Evolutionary conservation across 2,113 vertebrate genomes (phyloP).

Genomic region (Tyrannus savana): DNA sequence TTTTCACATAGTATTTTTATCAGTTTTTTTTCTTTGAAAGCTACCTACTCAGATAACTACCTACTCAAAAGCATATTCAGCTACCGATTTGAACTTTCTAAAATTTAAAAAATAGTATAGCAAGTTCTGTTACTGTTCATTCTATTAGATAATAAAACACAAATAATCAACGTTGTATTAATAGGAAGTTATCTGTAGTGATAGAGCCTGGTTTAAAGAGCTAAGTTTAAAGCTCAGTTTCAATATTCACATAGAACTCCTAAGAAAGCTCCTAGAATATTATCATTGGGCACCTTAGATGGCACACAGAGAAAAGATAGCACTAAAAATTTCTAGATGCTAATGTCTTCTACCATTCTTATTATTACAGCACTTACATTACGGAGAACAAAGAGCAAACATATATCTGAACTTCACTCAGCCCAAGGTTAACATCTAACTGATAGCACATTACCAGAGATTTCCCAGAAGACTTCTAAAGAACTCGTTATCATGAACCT

Average conservation of each 20-base stretch:
- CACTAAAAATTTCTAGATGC: background rate
- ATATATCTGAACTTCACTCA: background rate
- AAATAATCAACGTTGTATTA: background rate
- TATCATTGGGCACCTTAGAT: background rate
- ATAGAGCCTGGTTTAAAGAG: background rate
- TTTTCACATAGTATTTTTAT: background rate
- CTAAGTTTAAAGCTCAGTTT: background rate
- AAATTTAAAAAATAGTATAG: background rate
- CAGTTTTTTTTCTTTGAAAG: background rate
- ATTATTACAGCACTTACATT: background rate
- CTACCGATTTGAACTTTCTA: background rate
- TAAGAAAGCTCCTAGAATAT: background rate
- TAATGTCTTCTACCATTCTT: background rate
- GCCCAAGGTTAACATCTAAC: background rate
- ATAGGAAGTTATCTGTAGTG: background rate
- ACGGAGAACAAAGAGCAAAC: constrained; percentile 21
- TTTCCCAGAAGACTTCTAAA: background rate
- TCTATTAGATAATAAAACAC: background rate
- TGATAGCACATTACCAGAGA: background rate
- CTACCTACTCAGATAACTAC: background rate
- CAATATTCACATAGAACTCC: background rate
- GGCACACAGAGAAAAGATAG: background rate
- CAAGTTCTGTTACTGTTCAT: background rate
- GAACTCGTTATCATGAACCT: background rate
- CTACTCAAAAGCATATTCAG: background rate